A percentile compares a stretch with the other conserved stretches of the same genome.
Conservation (phyloP, 2,113 vertebrate species). For the Pyxicephalus adspersus region DNA sequence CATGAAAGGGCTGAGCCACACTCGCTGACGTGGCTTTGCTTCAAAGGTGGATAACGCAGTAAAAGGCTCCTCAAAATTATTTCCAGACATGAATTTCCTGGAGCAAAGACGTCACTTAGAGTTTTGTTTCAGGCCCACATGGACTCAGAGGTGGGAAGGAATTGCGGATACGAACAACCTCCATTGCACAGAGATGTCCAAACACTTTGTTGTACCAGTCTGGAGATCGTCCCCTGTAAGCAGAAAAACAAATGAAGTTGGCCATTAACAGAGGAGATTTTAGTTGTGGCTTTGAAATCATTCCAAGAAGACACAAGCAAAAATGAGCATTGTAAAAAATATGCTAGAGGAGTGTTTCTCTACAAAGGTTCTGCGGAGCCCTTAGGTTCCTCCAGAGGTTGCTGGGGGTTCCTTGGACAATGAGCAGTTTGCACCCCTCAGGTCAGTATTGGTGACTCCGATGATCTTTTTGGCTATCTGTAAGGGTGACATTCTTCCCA, state of each 20-base stretch:
- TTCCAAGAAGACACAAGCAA: no score
- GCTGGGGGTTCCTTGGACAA: no score
- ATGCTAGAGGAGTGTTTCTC: no score
- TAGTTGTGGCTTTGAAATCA: no score
- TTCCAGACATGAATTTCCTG: neutral
- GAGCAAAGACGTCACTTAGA: conserved; percentile 59
- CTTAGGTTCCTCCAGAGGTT: no score
- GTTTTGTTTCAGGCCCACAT: conserved; percentile 75
- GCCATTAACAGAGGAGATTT: accelerated
- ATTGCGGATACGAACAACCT: conserved; percentile 81
- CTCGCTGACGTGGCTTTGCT: neutral
- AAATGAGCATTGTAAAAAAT: no score
- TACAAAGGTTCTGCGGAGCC: no score
- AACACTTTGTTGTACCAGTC: conserved; percentile 90
- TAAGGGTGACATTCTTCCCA: no score
- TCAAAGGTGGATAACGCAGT: neutral
- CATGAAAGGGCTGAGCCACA: neutral
- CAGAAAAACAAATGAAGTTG: conserved; percentile 25
- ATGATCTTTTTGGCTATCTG: no score
- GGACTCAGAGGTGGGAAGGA: conserved; percentile 76
- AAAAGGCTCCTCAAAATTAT: neutral
- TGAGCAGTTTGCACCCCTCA: no score
- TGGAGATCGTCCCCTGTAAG: conserved; percentile 81
- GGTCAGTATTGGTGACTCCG: no score
- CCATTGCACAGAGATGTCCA: conserved; percentile 83